Evolutionary conservation across 2,113 vertebrate species (phyloP), one percentile per base, ranked within the genome.

Genomic region (Nansenia antarctica): DNA sequence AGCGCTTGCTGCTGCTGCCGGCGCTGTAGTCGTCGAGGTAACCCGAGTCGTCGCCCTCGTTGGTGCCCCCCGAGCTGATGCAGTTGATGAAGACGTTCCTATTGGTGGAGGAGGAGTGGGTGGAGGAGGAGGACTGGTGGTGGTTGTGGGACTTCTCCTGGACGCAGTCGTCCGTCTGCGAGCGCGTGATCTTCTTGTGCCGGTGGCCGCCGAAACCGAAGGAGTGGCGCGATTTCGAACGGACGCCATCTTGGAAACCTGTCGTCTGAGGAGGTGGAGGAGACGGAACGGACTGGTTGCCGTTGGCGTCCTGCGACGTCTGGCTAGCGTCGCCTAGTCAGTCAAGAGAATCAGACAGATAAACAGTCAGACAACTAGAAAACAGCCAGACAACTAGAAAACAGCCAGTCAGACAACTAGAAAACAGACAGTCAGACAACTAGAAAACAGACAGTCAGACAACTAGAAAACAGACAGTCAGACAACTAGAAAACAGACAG

Each of bases 21-120:
- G 86, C 72, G 0, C 88, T 93, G 72, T 90, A 94, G 64, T 98
- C 96, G 58, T 99, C 97, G 0, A 93, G 86, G 80, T 96, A 98
- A 24, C 98, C 98, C 0, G 98, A 99, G 80, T 99, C 98, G 2
- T 99, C 98, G 0, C 93, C 92, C 60, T 99, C 96, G 5, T 94
- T 97, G 67, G 91, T 93, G 35, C 11, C 5, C 37, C 94, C 93
- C 1, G 96, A 96, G 87, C 95, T 94, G 74, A 99, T 95, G 78
- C 98, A 99, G 77, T 98, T 98, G 73, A 96, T 99, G 49, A 99
- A 99, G 49, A 98, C 93, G 12, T 93, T 98, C 61, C 96, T 96
- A 82, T 96, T 98, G 80, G 86, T 3, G 15, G 89, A 86, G 22
- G 89, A 90, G 1, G 93, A 90, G n/a, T n/a, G n/a, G 80, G 86